Evolutionary conservation across 2,888 invertebrate species (phyloP), one percentile per base, ranked within the genome.

Genomic region (Patella pellucida): DNA sequence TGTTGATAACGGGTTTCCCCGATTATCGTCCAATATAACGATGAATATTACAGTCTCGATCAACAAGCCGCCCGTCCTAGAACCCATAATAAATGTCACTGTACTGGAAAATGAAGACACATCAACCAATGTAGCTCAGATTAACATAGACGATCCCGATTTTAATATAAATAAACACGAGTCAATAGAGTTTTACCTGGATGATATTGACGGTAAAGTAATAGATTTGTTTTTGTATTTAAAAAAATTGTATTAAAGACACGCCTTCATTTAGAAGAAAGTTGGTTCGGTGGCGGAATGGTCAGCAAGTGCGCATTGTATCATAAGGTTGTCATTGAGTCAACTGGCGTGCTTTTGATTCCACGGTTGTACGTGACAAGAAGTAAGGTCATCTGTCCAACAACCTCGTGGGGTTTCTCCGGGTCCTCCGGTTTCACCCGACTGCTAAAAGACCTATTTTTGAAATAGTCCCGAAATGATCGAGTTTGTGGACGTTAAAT

Each of bases 1-100:
- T 31, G 67, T 77, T 15, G 79, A 79, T 52, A 78, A 75, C 3
- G 79, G 79, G 14, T 68, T 76, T 41, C 79, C 79, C 27, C 70
- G 70, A 19, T 52, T 62, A n/a, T 68, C 76, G 11, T 31, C 73
- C 27, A 62, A 73, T 50, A 74, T 74, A 1, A 72, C 56, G 23
- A 72, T 79, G 16, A 19, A 67, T 16, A 69, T 79, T 11, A 52
- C 67, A 14, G 79, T 79, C 15, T 72, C 75, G 15, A 62, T 75
- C 50, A 79, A 79, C 75, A 73, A 52, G 15, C 72, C 74, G 0
- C 79, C 79, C 15, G 31, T 50, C 19, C 19, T 79, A 15, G 31
- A 54, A 16, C 16, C 56, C 2, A 31, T 31, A 12, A 72, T 67
- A 31, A 51, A 69, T 3, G 52, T 78, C 19, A 31, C 52, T n/a